Evolutionary conservation across 2,797 vertebrate genomes (phyloP), one percentile per base, ranked within the genome.

Genomic region (Rhinichthys osculus): DNA sequence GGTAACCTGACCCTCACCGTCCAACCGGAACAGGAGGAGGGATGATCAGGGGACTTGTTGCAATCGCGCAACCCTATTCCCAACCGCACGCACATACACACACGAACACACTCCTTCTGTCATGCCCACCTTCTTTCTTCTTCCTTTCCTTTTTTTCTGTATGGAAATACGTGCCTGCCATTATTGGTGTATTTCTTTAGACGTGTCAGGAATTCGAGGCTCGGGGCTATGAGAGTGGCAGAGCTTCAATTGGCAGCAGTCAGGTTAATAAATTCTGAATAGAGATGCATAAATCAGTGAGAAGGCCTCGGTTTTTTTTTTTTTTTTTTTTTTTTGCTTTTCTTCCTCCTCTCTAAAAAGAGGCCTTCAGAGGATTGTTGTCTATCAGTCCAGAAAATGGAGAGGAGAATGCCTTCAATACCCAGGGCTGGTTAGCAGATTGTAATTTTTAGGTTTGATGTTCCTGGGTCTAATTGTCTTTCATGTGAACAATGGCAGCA

Each of bases 391-490:
- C 93, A 93, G 95, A 95, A 95, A 95, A 95, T 90, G 94, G 94
- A 95, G 93, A 87, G 89, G 92, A 93, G 93, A 93, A 92, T 86
- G 88, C 91, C 89, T 93, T 94, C 93, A 93, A 90, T 94, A 95
- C 95, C 94, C 95, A 94, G 93, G 86, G 92, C 95, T 94, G 93
- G 94, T 94, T 95, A 96, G 94, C 95, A 95, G 95, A 96, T 95
- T 96, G 96, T 96, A 95, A 96, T 96, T 96, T 96, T 95, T 94
- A 92, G 95, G 96, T 96, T 97, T 97, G 96, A 97, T 96, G 95
- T 97, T 95, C 92, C 93, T 95, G 93, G 93, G 91, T 96, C 96
- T 97, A 97, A 97, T 97, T 97, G 97, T 97, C 96, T 97, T 97
- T 96, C 95, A 95, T 96, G 96, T 95, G 95, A 97, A 97, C 96